phyloP scores from a whole-genome alignment of 1,140 invertebrate genomes.

The Drosophila truncata region DNA sequence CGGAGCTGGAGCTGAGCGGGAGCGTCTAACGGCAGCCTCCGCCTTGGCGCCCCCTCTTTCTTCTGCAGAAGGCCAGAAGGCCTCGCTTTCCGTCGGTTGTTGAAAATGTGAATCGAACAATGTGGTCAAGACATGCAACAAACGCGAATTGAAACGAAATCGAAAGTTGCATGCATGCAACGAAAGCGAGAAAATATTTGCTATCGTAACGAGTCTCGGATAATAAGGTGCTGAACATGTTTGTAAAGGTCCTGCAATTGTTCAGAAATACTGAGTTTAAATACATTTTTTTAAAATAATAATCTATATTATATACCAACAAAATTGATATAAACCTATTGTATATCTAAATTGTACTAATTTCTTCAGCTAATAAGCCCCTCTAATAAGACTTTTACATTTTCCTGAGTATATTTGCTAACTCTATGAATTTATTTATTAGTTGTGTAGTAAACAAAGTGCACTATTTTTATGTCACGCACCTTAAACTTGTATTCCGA shows the following conservation, averaged over 20 bases:
- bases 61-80: constrained; percentile 21
- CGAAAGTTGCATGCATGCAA: constrained; percentile 78
- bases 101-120: constrained; percentile 62
- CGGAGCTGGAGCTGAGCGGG: constrained; percentile 25
- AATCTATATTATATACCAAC: too few species aligned
- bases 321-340: too few species aligned
- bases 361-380: too few species aligned
- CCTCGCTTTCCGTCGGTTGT: constrained; percentile 24
- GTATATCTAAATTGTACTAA: too few species aligned
- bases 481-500: constrained; percentile 30
- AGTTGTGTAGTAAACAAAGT: not conserved
- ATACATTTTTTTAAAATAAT: not conserved
- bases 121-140: constrained; percentile 82
- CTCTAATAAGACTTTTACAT: too few species aligned
- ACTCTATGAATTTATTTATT: not conserved
- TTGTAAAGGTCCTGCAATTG: constrained; percentile 3
- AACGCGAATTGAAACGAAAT: constrained; percentile 79
- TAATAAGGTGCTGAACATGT: constrained; percentile 26
- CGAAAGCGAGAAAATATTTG: constrained; percentile 61
- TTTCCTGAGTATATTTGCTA: not conserved
- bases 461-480: not conserved
- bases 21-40: constrained; percentile 63
- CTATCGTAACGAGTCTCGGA: constrained; percentile 53
- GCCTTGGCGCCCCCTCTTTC: constrained; percentile 7
- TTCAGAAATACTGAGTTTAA: not conserved